Evolutionary conservation across 2,888 invertebrate species (phyloP), one percentile per base, ranked within the genome.

Genomic region (Leptinotarsa peninsularis): DNA sequence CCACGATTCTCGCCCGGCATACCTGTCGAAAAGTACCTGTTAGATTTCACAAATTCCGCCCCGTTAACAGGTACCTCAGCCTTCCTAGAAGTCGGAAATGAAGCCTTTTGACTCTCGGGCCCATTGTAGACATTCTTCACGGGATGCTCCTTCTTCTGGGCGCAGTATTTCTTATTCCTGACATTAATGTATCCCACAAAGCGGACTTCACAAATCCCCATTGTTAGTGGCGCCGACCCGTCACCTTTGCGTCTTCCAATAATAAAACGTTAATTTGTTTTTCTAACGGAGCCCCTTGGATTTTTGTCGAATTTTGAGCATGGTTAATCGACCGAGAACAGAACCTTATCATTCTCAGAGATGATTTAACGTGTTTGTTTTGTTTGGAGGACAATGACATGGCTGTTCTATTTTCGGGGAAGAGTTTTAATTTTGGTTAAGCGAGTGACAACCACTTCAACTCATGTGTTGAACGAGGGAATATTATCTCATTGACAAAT

Each of bases 81-180:
- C 81, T 83, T 83, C 84, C 74, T 66, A 80, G 84, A 84, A 84
- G 73, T 80, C 76, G 79, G 81, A 81, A 83, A 83, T 80, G 79
- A 80, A 78, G 77, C 75, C 79, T 81, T 81, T 78, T 81, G 80
- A 81, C 79, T 79, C 76, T 72, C 72, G 68, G 78, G 74, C 79
- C 79, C 80, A 82, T 83, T 82, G 81, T 84, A 69, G 68, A 69
- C 74, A 71, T 79, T 77, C 73, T 78, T 77, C 66, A 70, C 67
- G 72, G 73, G 77, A 50, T 68, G 69, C 67, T 76, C 58, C 21
- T 67, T 66, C 67, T 63, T 68, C 73, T 66, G 23, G 58, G 73
- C 74, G 73, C 67, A 70, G 73, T 68, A 73, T 79, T 66, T 73
- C 73, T 77, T 71, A 60, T 72, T 66, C 74, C 66, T 76, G 79